These are phyloP conservation scores for Kuschelorhynchus macadamiae DNA, from an alignment of 2,888 invertebrate species.

Conservation along the genomic window DNA sequence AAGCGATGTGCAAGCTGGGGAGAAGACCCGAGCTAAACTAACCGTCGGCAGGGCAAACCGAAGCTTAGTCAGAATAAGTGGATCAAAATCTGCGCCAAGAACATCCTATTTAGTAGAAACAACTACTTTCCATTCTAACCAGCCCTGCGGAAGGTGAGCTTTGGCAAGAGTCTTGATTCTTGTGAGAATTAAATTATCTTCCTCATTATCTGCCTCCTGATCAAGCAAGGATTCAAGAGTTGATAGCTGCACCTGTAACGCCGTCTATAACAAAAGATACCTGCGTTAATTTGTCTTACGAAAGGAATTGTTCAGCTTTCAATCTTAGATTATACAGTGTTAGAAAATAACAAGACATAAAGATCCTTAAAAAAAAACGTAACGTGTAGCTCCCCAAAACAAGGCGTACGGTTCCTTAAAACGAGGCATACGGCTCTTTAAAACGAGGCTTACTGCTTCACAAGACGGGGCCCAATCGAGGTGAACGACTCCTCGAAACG, in stretches of 20 bases:
- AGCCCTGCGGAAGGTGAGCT: slow-evolving; percentile 44
- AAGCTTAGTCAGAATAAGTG: slow-evolving; percentile 52
- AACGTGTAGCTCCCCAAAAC: neutral
- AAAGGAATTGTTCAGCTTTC: too few relatives aligned
- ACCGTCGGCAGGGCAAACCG: slow-evolving; percentile 55
- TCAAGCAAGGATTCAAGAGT: too few relatives aligned
- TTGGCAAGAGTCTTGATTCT: too few relatives aligned
- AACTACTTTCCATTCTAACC: slow-evolving; percentile 45
- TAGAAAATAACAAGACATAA: too few relatives aligned
- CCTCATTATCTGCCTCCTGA: too few relatives aligned
- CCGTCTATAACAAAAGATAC: too few relatives aligned
- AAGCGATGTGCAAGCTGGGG: slow-evolving; percentile 44
- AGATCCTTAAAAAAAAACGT: too few relatives aligned
- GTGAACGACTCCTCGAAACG: neutral
- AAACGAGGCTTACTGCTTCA: neutral
- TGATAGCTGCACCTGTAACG: too few relatives aligned
- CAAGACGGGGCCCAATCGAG: neutral
- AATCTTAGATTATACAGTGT: too few relatives aligned
- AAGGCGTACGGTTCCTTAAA: neutral
- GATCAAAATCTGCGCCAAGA: slow-evolving; percentile 47
- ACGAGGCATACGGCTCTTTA: too few relatives aligned
- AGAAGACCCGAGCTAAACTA: slow-evolving; percentile 51
- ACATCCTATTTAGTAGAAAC: slow-evolving; percentile 39
- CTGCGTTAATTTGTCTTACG: too few relatives aligned
- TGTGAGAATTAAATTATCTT: too few relatives aligned